These are phyloP conservation scores for Volucella inflata DNA, from an alignment of 2,888 invertebrate species.

Conservation along the genomic window DNA sequence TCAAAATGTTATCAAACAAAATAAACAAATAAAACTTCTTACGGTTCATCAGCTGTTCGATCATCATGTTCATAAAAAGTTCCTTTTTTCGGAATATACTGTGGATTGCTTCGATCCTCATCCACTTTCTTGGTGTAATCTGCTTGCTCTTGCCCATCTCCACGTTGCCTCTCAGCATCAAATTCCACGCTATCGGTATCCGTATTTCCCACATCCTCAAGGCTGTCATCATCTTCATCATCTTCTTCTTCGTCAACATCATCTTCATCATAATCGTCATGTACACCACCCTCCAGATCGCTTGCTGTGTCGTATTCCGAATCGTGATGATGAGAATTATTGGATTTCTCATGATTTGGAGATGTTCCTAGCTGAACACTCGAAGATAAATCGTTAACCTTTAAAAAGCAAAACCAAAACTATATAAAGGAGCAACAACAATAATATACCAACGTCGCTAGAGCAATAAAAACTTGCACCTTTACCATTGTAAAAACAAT, in stretches of 20 bases:
- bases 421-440: not conserved
- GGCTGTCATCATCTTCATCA: conserved; percentile 78
- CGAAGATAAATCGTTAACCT: conserved; percentile 62
- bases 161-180: conserved; percentile 86
- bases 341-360: conserved; percentile 81
- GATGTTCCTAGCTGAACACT: conserved; percentile 80
- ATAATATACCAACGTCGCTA: not conserved
- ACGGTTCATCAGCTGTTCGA: conserved; percentile 90
- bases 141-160: conserved; percentile 87
- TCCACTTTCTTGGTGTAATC: conserved; percentile 91
- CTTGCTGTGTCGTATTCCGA: conserved; percentile 84
- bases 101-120: conserved; percentile 97
- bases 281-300: conserved; percentile 83
- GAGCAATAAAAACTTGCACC: too few relatives aligned
- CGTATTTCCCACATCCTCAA: conserved; percentile 79
- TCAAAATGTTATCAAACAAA: too few relatives aligned
- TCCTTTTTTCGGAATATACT: conserved; percentile 97
- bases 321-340: conserved; percentile 83
- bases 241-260: conserved; percentile 78
- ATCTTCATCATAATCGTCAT: conserved; percentile 81
- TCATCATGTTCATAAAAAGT: conserved; percentile 99
- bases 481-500: not conserved
- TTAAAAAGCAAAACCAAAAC: conserved; percentile 3
- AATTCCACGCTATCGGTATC: conserved; percentile 74
- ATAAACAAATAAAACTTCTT: conserved; percentile 76